phyloP scores from a whole-genome alignment of 1,140 invertebrate genomes.

The Procambarus virginalis region DNA sequence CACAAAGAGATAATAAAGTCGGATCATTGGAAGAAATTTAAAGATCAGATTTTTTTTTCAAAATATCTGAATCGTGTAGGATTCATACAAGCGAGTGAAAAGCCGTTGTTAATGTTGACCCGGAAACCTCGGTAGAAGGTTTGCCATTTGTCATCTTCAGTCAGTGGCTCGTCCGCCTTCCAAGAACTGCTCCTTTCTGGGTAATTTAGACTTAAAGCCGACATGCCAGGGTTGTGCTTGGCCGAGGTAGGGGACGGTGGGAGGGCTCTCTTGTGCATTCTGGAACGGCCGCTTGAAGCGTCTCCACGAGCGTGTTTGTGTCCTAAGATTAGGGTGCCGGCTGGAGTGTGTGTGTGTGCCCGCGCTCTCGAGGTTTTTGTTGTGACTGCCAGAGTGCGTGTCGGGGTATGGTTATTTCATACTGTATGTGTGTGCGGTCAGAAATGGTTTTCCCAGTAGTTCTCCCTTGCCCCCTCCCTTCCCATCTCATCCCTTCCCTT shows the following conservation, averaged over 20 bases:
- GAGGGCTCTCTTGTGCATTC: constrained; percentile 17
- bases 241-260: not conserved
- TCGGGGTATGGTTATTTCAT: not conserved
- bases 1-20: no score
- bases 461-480: no score
- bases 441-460: no score
- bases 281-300: constrained; percentile 19
- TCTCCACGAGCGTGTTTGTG: constrained; percentile 18
- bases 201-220: constrained; percentile 60
- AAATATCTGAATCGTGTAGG: no score
- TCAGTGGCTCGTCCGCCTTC: constrained; percentile 21
- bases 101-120: not conserved
- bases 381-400: not conserved
- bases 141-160: constrained; percentile 47
- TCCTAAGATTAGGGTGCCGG: not conserved
- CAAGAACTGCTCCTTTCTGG: constrained; percentile 58
- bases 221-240: constrained; percentile 30
- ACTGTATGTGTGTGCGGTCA: not conserved
- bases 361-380: not conserved
- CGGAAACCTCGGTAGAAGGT: not conserved
- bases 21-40: no score
- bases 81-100: not conserved
- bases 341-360: not conserved
- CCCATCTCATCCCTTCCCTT: no score
- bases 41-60: no score